phyloP scores from a whole-genome alignment of 2,797 vertebrate species.

The Hylomyscus alleni region DNA sequence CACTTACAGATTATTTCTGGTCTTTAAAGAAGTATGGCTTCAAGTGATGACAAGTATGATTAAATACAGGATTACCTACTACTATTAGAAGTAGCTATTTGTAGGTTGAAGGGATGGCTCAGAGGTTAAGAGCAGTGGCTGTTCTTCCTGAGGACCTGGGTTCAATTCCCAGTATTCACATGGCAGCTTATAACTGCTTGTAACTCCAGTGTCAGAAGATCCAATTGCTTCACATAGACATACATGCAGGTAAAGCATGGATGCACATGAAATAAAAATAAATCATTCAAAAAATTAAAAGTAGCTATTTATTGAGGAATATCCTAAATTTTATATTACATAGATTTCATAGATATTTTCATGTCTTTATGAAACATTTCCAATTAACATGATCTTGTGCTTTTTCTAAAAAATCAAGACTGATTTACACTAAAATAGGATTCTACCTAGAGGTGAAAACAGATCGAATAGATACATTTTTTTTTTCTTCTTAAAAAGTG shows the following conservation, averaged over 20 bases:
- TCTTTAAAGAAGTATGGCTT: slow-evolving; percentile 48
- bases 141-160: neutral
- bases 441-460: neutral
- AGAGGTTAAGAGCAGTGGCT: neutral
- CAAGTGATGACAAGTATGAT: slow-evolving; percentile 35
- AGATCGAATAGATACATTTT: neutral
- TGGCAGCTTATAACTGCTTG: neutral
- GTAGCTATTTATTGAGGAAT: slow-evolving; percentile 34
- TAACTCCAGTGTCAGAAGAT: neutral
- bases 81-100: slow-evolving; percentile 8
- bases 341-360: slow-evolving; percentile 50
- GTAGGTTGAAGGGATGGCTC: neutral
- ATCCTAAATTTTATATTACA: slow-evolving; percentile 23
- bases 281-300: slow-evolving; percentile 1
- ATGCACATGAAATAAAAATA: neutral
- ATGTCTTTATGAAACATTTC: slow-evolving; percentile 56
- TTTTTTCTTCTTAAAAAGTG: neutral
- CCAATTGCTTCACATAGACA: neutral
- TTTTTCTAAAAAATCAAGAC: slow-evolving; percentile 16
- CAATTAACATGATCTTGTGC: slow-evolving; percentile 1
- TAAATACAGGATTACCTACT: neutral
- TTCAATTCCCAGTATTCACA: neutral
- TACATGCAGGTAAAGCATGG: neutral
- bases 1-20: slow-evolving; percentile 14
- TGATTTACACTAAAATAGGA: neutral